These are phyloP conservation scores for Xyrauchen texanus DNA, from an alignment of 2,113 vertebrate species.

Conservation along the genomic window DNA sequence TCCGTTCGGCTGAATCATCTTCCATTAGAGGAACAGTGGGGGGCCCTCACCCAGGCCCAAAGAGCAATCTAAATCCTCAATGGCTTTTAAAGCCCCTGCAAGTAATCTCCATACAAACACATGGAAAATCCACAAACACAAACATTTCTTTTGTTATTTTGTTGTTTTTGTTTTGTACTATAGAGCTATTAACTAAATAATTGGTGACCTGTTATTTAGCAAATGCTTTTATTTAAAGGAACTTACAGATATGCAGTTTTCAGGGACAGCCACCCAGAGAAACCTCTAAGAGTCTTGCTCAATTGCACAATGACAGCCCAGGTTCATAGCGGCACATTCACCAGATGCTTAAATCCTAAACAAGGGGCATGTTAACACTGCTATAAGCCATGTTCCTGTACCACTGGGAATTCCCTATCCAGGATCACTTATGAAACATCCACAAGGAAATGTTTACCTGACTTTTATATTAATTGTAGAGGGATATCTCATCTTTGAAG, in stretches of 20 bases:
- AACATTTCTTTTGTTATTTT: constrained; percentile 10
- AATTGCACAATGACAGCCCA: not conserved
- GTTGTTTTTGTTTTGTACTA: not conserved
- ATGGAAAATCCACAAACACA: constrained; percentile 29
- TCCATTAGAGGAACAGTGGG: constrained; percentile 50
- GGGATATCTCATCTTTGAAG: no score
- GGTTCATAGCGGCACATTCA: not conserved
- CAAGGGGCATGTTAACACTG: no score
- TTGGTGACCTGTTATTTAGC: not conserved
- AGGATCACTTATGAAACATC: no score
- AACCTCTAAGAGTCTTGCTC: not conserved
- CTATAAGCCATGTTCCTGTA: no score
- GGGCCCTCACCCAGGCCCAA: constrained; percentile 43
- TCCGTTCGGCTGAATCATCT: constrained; percentile 53
- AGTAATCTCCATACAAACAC: constrained; percentile 44
- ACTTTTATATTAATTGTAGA: no score
- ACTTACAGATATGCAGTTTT: not conserved
- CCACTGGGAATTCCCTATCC: no score
- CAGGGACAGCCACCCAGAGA: not conserved
- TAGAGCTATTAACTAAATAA: not conserved
- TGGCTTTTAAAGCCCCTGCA: constrained; percentile 40
- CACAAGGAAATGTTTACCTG: no score
- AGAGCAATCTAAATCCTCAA: constrained; percentile 51
- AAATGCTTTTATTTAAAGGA: not conserved
- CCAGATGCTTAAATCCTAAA: no score